Evolutionary conservation across 2,797 vertebrate species (phyloP), one percentile per base, ranked within the genome.

Genomic region (Eremophila alpestris): DNA sequence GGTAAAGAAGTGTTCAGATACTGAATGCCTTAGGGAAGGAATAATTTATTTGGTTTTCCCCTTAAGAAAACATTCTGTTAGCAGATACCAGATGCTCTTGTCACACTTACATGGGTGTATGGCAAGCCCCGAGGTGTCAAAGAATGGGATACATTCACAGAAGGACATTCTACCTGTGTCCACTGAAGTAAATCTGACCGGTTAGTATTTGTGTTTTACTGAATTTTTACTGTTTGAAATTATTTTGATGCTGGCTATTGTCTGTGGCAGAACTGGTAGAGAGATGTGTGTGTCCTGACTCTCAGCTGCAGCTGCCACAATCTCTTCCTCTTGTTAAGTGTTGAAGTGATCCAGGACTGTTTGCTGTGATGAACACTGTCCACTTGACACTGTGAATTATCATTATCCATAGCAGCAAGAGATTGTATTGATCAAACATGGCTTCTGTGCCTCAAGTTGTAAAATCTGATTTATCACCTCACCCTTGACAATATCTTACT

Each of bases 381-480:
- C 70, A 77, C 34, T 69, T 90, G 80, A 73, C 83, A 67, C 23
- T 18, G 30, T 58, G 63, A 94, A 87, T 95, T 90, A 92, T 63
- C 59, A 76, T 74, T 95, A 73, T 64, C 27, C 67, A 74, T 12
- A 73, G 41, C 83, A 76, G 11, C 17, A 84, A 89, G 45, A 87
- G 64, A 83, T 5, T 83, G 60, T 95, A 93, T 95, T 90, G 93
- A 95, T 96, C 49, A 89, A 77, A 82, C 16, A 43, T 24, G 78
- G 45, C 36, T 92, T 85, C 80, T 83, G 52, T 79, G 71, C 46
- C 81, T 87, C 77, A 82, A 60, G 41, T 67, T 74, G 78, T 93
- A 94, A 96, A 92, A 91, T 46, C 78, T 68, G 56, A 93, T 85
- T 89, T 93, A 89, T 77, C 68, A 68, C 52, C 32, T 85, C 49